phyloP scores from a whole-genome alignment of 2,888 invertebrate species.

The Oscheius onirici region DNA sequence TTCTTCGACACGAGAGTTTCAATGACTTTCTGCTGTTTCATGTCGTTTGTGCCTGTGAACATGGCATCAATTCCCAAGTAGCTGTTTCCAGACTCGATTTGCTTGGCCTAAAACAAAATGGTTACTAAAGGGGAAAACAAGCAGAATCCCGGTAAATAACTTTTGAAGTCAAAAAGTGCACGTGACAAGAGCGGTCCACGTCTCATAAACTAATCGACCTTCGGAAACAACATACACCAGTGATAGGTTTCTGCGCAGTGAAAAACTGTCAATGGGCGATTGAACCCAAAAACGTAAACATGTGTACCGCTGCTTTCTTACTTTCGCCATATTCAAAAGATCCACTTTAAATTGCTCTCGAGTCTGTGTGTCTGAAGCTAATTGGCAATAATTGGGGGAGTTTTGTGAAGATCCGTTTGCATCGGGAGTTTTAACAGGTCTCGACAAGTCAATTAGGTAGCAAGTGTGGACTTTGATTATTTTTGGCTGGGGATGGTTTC shows the following conservation, averaged over 20 bases:
- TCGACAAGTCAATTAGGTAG: too few relatives aligned
- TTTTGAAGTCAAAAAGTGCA: background rate
- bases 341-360: too few relatives aligned
- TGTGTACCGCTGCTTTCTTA: too few relatives aligned
- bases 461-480: too few relatives aligned
- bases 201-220: background rate
- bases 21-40: constrained; percentile 90
- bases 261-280: too few relatives aligned
- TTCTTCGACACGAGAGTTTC: constrained; percentile 96
- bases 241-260: background rate
- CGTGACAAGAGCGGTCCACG: background rate
- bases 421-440: too few relatives aligned
- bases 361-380: too few relatives aligned
- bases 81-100: constrained; percentile 85
- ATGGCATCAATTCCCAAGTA: constrained; percentile 95
- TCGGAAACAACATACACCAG: background rate
- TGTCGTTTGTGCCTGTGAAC: constrained; percentile 83
- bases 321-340: too few relatives aligned
- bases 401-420: too few relatives aligned
- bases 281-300: too few relatives aligned
- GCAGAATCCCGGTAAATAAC: background rate
- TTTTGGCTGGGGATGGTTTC: too few relatives aligned
- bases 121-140: background rate
- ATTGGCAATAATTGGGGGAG: too few relatives aligned
- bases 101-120: constrained; percentile 79